Conservation (phyloP, 2,888 invertebrate genomes). For the Heliconius ethilla region DNA sequence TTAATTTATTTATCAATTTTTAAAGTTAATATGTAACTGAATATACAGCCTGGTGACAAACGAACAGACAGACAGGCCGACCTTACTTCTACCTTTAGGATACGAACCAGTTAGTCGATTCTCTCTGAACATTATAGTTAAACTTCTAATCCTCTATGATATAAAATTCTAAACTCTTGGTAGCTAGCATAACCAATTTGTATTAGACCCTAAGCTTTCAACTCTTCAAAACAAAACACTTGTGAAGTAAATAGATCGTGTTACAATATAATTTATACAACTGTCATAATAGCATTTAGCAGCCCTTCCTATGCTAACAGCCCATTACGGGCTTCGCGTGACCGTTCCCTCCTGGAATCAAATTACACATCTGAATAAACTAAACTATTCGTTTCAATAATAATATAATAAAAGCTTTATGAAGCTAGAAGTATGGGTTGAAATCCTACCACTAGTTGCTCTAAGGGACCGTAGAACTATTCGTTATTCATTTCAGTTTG, state of each 20-base stretch:
- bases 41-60: neutral
- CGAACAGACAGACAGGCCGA: neutral
- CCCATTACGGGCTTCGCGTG: constrained; percentile 7
- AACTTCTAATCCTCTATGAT: too few relatives aligned
- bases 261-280: constrained; percentile 9
- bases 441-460: neutral
- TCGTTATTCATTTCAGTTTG: neutral
- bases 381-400: neutral
- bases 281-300: constrained; percentile 4
- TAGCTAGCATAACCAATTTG: neutral
- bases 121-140: too few relatives aligned
- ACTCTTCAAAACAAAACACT: neutral
- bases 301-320: constrained; percentile 8
- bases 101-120: too few relatives aligned
- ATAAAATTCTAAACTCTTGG: too few relatives aligned
- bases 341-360: neutral
- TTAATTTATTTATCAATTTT: too few relatives aligned
- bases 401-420: neutral
- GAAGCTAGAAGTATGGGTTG: neutral
- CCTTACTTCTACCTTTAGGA: too few relatives aligned
- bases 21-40: too few relatives aligned
- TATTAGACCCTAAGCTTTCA: neutral
- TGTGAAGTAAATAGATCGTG: neutral
- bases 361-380: neutral
- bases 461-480: neutral